A percentile compares a stretch with the other conserved stretches of the same genome.
Evolutionary conservation across 2,113 vertebrate genomes (phyloP).

Genomic region (Eurypyga helias): DNA sequence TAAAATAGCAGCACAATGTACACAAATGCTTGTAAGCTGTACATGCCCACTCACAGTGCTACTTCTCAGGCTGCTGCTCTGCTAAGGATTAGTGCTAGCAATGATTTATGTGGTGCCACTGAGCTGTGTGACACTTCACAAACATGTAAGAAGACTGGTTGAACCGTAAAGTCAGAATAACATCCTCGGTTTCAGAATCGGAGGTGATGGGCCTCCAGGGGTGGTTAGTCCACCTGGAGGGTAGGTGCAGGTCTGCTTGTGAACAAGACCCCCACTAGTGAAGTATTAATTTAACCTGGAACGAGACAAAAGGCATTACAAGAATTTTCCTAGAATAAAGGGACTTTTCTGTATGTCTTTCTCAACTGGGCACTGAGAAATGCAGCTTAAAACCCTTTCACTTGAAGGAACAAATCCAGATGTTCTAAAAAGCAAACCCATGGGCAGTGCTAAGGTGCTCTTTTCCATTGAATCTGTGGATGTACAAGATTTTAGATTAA

Average conservation of each 20-base stretch:
- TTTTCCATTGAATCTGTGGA: neutral
- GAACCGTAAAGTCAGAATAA: neutral
- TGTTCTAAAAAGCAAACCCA: neutral
- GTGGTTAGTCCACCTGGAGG: neutral
- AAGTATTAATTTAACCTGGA: neutral
- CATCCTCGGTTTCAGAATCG: neutral
- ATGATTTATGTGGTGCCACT: constrained; percentile 25
- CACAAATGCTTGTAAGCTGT: neutral
- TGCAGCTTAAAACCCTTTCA: neutral
- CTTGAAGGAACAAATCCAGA: neutral
- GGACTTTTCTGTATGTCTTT: neutral
- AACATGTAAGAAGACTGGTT: neutral
- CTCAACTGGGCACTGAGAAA: neutral
- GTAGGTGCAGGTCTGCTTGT: neutral
- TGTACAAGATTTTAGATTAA: neutral
- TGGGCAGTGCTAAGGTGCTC: neutral
- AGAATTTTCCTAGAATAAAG: neutral
- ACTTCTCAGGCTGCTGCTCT: neutral
- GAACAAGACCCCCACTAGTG: neutral
- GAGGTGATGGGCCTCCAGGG: neutral
- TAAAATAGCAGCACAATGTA: constrained; percentile 25
- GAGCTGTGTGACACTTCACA: neutral
- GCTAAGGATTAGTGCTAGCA: neutral
- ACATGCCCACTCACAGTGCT: neutral
- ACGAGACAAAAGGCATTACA: neutral